These are phyloP conservation scores for Phoeniculus purpureus DNA, from an alignment of 2,797 vertebrate genomes.

Conservation along the genomic window DNA sequence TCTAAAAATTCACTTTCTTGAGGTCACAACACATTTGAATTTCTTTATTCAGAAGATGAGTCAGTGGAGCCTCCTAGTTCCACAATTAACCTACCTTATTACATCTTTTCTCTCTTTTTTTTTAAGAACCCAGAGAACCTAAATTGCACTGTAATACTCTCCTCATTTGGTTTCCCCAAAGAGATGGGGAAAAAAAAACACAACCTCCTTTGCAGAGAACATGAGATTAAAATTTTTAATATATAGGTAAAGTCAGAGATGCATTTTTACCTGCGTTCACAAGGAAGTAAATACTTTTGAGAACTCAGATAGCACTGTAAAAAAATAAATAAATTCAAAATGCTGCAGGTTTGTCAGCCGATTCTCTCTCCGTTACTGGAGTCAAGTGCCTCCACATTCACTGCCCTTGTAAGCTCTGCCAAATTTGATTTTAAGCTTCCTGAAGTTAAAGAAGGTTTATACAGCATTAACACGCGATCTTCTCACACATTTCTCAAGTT, in stretches of 20 bases:
- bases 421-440: slow-evolving; percentile 74
- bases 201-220: background rate
- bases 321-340: background rate
- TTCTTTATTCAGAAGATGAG: slow-evolving; percentile 58
- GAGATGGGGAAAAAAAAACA: background rate
- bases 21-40: slow-evolving; percentile 60
- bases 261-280: background rate
- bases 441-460: slow-evolving; percentile 73
- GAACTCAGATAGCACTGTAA: slow-evolving; percentile 41
- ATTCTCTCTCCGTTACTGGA: background rate
- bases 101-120: background rate
- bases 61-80: slow-evolving; percentile 55
- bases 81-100: slow-evolving; percentile 61
- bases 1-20: slow-evolving; percentile 69
- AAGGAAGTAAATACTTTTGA: background rate
- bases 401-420: slow-evolving; percentile 70
- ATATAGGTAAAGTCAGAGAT: background rate
- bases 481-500: slow-evolving; percentile 52
- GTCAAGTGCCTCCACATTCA: slow-evolving; percentile 60
- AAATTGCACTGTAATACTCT: slow-evolving; percentile 32
- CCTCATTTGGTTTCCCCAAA: slow-evolving; percentile 3
- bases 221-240: background rate
- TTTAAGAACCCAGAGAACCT: background rate
- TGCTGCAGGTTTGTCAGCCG: slow-evolving; percentile 37
- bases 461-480: slow-evolving; percentile 70